phyloP scores from a whole-genome alignment of 2,113 vertebrate genomes.

The Onychostoma macrolepis region DNA sequence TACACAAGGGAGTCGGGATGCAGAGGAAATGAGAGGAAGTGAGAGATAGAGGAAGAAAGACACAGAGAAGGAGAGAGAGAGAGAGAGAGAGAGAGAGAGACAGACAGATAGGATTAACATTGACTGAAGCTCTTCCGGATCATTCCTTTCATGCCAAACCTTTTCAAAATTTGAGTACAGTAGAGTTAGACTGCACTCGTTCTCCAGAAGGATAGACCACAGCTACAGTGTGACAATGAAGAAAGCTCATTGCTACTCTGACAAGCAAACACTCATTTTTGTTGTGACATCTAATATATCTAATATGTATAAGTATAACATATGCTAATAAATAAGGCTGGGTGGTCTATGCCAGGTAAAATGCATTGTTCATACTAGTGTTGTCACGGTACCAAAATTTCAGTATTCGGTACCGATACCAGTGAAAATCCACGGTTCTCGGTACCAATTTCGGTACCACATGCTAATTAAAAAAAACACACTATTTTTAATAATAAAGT shows the following conservation, averaged over 20 bases:
- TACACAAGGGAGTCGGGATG: conserved; percentile 8
- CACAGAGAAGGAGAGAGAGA: not conserved
- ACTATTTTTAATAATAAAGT: no score
- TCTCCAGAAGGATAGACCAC: not conserved
- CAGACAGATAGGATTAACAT: conserved; percentile 26
- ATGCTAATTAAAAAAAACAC: no score
- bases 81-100: not conserved
- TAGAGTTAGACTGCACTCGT: not conserved
- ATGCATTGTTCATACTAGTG: not conserved
- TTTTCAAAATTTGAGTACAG: conserved; percentile 6
- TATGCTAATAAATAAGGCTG: not conserved
- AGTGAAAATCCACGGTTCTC: no score
- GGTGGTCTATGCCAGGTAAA: not conserved
- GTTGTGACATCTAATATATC: not conserved
- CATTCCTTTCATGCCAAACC: conserved; percentile 23
- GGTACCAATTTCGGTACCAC: no score
- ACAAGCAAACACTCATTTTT: not conserved
- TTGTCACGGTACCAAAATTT: no score
- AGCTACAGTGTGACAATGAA: not conserved
- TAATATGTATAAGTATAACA: not conserved
- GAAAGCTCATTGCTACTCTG: not conserved
- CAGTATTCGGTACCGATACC: no score
- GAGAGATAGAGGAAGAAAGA: conserved; percentile 1
- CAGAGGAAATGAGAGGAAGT: conserved; percentile 4
- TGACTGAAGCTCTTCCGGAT: conserved; percentile 37